Evolutionary conservation across 2,888 invertebrate genomes (phyloP), one percentile per base, ranked within the genome.

Genomic region (Limnephilus lunatus): DNA sequence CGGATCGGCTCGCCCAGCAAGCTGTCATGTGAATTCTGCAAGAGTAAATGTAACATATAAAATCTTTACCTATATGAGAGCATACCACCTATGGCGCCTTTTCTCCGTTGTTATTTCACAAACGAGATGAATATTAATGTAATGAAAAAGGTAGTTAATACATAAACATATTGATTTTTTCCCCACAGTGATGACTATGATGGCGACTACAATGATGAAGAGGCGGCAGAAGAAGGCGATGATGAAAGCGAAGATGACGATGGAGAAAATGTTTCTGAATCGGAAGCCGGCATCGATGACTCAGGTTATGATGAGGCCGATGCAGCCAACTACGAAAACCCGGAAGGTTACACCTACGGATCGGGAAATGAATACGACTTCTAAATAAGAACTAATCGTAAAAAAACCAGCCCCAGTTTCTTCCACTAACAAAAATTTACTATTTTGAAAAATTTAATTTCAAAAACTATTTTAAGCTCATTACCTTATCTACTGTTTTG

Each of bases 251-350:
- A 94, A 15, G 94, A 93, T 3, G 91, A 82, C 53, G 93, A 91
- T 87, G 93, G 85, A 35, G 92, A 86, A 30, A 90, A 83, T 19
- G 83, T 53, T 53, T 83, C 80, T 80, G 91, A 87, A 35, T 85
- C 91, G 82, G 88, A 92, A 85, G 95, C 95, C 19, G 94, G 95
- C 83, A 94, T 94, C 53, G 95, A 95, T 89, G 96, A 95, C 89
- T 96, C 96, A 81, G 96, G 96, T 9, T 96, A 96, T 25, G 94
- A 95, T 4, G 96, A 96, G 93, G 95, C 95, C 0, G 94, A 96
- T 93, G 95, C 95, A 30, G 95, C 94, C 11, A 96, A 96, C 93
- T 96, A 96, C 93, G 94, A 94, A 4, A 94, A 96, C 39, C 96
- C 96, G 5, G 95, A 95, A 92, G 95, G 95, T 93, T 96, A 96